Conservation (phyloP, 2,113 vertebrate species). For the Narcine bancroftii region DNA sequence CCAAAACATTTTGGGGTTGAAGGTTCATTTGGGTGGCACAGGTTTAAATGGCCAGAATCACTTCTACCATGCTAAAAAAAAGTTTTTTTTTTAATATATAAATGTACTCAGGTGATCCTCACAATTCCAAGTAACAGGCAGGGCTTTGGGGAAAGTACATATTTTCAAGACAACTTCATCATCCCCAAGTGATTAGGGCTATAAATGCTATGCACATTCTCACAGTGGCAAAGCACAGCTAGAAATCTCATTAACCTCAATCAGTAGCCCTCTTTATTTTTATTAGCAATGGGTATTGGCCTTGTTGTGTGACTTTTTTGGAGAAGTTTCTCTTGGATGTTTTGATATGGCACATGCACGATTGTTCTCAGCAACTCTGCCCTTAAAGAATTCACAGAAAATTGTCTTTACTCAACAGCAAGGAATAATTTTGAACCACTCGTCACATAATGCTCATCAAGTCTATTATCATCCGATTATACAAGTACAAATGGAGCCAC, state of each 20-base stretch:
- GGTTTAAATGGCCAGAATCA: too few relatives aligned
- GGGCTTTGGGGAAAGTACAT: background rate
- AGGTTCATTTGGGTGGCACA: too few relatives aligned
- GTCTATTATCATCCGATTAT: too few relatives aligned
- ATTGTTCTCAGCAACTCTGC: background rate
- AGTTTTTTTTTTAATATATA: too few relatives aligned
- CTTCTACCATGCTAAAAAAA: too few relatives aligned
- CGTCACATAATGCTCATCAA: too few relatives aligned
- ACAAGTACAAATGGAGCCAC: too few relatives aligned
- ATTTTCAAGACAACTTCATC: background rate
- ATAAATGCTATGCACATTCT: background rate
- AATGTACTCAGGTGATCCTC: too few relatives aligned
- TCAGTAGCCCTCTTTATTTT: background rate
- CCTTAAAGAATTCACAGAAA: background rate
- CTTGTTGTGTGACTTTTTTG: background rate
- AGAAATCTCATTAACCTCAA: conserved; percentile 30
- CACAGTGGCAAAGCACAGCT: conserved; percentile 13
- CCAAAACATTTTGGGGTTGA: too few relatives aligned
- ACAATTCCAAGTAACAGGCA: background rate
- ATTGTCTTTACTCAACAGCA: background rate
- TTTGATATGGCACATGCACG: background rate
- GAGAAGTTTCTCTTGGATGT: background rate
- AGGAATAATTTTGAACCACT: background rate
- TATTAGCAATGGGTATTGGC: background rate
- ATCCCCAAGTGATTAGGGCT: conserved; percentile 7